Percentiles rank a stretch among this genome's conserved stretches.
Evolutionary conservation across 2,797 vertebrate species (phyloP).

Genomic region (Peromyscus aztecus): DNA sequence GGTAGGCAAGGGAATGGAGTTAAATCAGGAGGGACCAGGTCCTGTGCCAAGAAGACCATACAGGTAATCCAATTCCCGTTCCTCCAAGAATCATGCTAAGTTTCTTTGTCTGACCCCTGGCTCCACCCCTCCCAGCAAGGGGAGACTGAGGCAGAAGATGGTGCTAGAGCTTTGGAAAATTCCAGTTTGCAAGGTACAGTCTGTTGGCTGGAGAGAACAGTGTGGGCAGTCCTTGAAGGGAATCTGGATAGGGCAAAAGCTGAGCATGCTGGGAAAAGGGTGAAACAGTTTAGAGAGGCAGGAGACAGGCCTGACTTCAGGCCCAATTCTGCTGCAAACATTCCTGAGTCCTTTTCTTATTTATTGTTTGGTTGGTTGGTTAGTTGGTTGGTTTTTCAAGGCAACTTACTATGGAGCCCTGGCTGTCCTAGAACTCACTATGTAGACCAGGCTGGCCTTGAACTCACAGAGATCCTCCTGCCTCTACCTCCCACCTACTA

Average conservation of each 20-base stretch:
- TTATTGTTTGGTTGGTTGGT: not conserved
- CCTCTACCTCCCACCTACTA: not conserved
- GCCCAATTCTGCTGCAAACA: not conserved
- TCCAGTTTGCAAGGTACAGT: not conserved
- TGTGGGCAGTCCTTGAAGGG: not conserved
- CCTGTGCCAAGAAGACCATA: not conserved
- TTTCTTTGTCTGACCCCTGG: not conserved
- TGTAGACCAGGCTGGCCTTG: not conserved
- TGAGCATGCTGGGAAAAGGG: accelerated
- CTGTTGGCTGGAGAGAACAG: not conserved
- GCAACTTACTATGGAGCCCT: not conserved
- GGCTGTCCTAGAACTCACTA: not conserved
- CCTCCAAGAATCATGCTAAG: not conserved
- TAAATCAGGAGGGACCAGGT: not conserved
- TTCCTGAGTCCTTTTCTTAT: not conserved
- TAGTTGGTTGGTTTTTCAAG: not conserved
- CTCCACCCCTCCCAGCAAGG: not conserved
- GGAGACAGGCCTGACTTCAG: not conserved
- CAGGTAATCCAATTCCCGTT: not conserved
- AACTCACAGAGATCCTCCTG: not conserved
- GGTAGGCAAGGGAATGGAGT: not conserved
- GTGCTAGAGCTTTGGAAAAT: not conserved
- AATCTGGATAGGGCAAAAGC: not conserved
- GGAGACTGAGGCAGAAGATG: not conserved
- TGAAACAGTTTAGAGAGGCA: not conserved